phyloP scores from a whole-genome alignment of 2,797 vertebrate species.

The Sebastes reedi region DNA sequence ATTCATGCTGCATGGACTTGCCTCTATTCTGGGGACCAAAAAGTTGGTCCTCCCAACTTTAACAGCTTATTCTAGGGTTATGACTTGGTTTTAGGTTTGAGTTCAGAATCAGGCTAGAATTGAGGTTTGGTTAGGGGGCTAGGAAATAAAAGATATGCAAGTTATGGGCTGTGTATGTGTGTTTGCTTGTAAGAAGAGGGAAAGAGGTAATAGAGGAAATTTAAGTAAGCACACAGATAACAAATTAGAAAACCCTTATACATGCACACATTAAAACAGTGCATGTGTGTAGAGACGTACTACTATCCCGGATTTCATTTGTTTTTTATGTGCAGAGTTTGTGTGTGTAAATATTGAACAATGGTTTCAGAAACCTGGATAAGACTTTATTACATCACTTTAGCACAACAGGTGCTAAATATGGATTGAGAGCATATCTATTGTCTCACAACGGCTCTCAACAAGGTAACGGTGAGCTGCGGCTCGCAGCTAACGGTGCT shows the following conservation, averaged over 20 bases:
- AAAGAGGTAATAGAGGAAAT: neutral
- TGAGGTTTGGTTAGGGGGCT: neutral
- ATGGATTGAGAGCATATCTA: neutral
- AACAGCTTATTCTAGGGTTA: neutral
- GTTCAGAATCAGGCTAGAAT: neutral
- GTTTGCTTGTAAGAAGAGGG: neutral
- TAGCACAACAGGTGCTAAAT: neutral
- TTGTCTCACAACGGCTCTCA: neutral
- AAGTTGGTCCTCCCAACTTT: neutral
- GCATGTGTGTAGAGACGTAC: neutral
- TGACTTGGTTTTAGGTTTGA: neutral
- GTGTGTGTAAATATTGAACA: neutral
- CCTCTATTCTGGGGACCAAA: neutral
- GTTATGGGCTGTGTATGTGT: neutral
- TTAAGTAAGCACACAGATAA: neutral
- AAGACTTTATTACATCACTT: neutral
- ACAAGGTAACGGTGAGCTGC: neutral
- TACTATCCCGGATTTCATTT: neutral
- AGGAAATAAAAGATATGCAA: neutral
- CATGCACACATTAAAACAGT: neutral
- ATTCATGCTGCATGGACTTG: neutral
- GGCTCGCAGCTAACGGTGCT: neutral
- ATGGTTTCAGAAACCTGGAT: neutral
- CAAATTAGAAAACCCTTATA: neutral
- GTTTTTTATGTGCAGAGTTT: neutral